These are phyloP conservation scores for Mellilla xanthometata DNA, from an alignment of 2,888 invertebrate genomes.

Conservation along the genomic window DNA sequence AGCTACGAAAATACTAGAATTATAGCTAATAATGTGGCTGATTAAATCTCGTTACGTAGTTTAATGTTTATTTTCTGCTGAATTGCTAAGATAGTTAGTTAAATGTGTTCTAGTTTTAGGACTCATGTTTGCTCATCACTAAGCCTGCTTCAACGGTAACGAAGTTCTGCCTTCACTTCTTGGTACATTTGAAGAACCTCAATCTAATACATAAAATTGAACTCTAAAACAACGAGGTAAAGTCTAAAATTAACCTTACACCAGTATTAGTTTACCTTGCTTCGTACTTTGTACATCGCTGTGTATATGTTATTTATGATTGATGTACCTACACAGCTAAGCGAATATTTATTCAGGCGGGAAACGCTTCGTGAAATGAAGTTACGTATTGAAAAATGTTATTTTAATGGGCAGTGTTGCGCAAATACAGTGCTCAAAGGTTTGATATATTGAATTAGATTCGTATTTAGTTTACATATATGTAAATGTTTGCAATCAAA, in stretches of 20 bases:
- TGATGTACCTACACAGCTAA: slow-evolving; percentile 34
- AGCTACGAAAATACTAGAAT: no score
- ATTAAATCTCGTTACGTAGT: no score
- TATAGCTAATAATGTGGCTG: no score
- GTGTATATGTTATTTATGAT: slow-evolving; percentile 34
- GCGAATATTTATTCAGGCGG: slow-evolving; percentile 30
- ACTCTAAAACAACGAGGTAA: background rate
- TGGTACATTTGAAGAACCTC: slow-evolving; percentile 6
- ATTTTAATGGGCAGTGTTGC: slow-evolving; percentile 19
- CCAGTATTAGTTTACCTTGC: slow-evolving; percentile 14
- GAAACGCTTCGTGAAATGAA: slow-evolving; percentile 23
- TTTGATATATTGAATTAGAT: slow-evolving; percentile 1
- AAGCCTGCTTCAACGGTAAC: slow-evolving; percentile 24
- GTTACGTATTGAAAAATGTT: slow-evolving; percentile 31
- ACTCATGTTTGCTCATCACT: slow-evolving; percentile 24
- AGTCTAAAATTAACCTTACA: background rate
- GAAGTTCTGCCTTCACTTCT: slow-evolving; percentile 21
- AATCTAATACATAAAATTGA: background rate
- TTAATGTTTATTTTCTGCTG: background rate
- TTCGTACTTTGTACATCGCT: slow-evolving; percentile 4
- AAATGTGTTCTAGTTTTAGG: slow-evolving; percentile 14
- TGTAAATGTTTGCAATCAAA: background rate
- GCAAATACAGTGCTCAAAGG: slow-evolving; percentile 9
- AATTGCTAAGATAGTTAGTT: background rate
- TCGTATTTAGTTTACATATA: background rate